Base-by-base conservation (phyloP, 2,797 vertebrate genomes). In the Bovichtus diacanthus region DNA sequence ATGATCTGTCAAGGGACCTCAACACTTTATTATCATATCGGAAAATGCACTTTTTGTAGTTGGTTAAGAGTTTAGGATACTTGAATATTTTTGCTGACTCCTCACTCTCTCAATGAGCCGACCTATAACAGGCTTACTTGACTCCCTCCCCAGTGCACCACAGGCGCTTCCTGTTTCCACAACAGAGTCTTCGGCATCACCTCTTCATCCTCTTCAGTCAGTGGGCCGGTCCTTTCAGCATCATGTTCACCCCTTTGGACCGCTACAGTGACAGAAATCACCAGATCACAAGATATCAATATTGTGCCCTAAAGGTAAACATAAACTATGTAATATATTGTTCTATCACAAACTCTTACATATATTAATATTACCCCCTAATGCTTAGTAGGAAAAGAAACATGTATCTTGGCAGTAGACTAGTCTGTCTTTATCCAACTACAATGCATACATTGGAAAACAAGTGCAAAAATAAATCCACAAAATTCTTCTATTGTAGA, bases 151-250 rank as follows among this genome's bases (percentile, higher is more conserved):
- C 59, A 99, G 98, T 99, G 91, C 97, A 99, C 94, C 97, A 99
- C 90, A 95, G 98, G 81, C 97, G 98, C 86, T 98, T 99, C 91
- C 96, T 99, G 72, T 99, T 99, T 91, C 97, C 98, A 74, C 98
- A 99, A 92, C 98, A 99, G 92, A 99, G 98, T 88, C 92, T 99
- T 86, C 95, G 98, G 41, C 98, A 99, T 92, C 98, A 99, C 87
- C 97, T 99, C 76, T 99, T 99, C 94, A 98, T 99, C 91, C 94
- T 99, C 76, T 99, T 99, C 89, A 99, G 98, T 83, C 98, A 99
- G 77, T 99, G 98, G 98, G 98, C 98, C 0, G 98, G 98, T 10
- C 98, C 98, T 19, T 99, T 99, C 95, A 99, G 98, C 87, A 95
- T 99, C 81, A 99, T 99, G 98, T 99, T 99, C 87, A 99, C 98